Base-by-base conservation (phyloP, 2,888 invertebrate genomes). In the Oscheius sp. region DNA sequence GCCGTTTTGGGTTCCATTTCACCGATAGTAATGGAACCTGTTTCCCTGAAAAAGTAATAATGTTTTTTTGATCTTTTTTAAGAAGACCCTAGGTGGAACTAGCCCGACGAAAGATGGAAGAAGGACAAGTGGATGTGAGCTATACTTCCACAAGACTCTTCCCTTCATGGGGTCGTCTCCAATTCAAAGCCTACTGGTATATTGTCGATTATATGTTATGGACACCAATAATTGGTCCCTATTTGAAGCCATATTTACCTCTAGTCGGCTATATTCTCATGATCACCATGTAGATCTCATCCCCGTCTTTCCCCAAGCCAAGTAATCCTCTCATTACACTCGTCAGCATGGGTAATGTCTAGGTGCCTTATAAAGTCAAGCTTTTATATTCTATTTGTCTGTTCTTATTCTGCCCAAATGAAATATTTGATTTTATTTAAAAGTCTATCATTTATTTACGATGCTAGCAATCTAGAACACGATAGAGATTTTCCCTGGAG, bases 1-100 rank as follows among this genome's bases (percentile, higher is more conserved):
- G 84, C 10, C 72, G 75, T 50, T 86, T 83, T 69, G 85, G 85
- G 20, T 85, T 85, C 72, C 81, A 86, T 69, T 85, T 85, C 73
- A 83, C 80, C 25, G 75, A 85, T 45, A 52, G 63, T 15, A 82
- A 85, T 70, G 85, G 85, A 33, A 82, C 79, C 4, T 85, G 85
- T 68, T 80, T 82, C 55, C 66, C 72, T 17, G 70, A 73, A 46
- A 76, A 76, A 67, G 76, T 80, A 6, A 50, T 39, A 25, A 55
- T 15, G 5, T 20, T 53, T 15, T 12, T 53, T 48, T 10, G n/a
- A 15, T 37, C 15, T 37, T 10, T 48, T 10, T 48, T n/a, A 8
- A 20, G 23, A 6, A 48, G 10, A 48, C 17, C 20, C 10, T 63
- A 80, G 71, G 84, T 85, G 3, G 69, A 71, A 23, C 46, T 70